Base-by-base conservation (phyloP, 2,888 invertebrate species). In the Tetrapedia diversipes region DNA sequence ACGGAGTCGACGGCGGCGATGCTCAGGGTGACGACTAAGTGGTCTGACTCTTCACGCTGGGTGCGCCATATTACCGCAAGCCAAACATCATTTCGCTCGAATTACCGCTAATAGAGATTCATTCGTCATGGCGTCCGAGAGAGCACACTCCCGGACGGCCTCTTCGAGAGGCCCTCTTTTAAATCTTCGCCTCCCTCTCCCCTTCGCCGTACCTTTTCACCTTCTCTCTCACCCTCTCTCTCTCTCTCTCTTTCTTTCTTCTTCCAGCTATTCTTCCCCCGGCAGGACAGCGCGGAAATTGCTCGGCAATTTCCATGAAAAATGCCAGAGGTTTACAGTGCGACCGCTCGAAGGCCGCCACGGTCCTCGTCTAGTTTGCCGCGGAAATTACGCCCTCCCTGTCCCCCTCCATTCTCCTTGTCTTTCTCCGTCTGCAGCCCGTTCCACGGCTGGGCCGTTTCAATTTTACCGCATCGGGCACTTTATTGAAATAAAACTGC, bases 21-120 rank as follows among this genome's bases (percentile, higher is more conserved):
- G 63, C 39, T 64, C n/a, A 14, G 29, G 32, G 32, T 16, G 4
- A 29, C 51, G 41, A 59, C 24, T 56, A 45, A n/a, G 24, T 65
- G 57, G 49, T n/a, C 43, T 16, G 4, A 27, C 22, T 7, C 8
- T 8, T 14, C 32, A n/a, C 56, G 65, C 68, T 77, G 74, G 71
- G 59, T 54, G 61, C 43, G 77, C 67, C 70, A 79, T n/a, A n/a
- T 73, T 68, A 75, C 77, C 81, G 49, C 86, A 82, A 82, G 79
- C 71, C 85, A 86, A 87, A 86, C 86, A 86, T 74, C 82, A 81
- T 86, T 87, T 76, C 83, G 83, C 85, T 80, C 64, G 79, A 81
- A 84, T 83, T 77, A 81, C 73, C 74, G 77, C 68, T 86, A 87
- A 87, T 86, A 86, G 83, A 87, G 84, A 86, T 81, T 79, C 82